Base-by-base conservation (phyloP, 2,888 invertebrate genomes). In the Drosophila atripex region DNA sequence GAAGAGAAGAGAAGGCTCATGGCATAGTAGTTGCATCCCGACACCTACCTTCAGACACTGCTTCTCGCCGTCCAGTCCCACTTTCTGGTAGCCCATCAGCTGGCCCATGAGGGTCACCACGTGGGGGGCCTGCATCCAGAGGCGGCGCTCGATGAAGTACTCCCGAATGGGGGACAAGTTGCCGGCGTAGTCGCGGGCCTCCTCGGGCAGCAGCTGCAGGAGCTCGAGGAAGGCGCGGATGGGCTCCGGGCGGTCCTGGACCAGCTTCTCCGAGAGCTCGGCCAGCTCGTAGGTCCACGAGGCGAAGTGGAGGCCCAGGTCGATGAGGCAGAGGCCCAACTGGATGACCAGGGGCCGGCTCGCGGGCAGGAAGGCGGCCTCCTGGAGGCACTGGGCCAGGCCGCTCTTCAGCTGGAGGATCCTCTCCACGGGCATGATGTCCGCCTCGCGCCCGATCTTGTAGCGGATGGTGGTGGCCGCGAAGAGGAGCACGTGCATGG, bases 401-500 rank as follows among this genome's bases (percentile, higher is more conserved):
- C 14, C 8, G 3, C n/a, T 16, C 9, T 16, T 39, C 8, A 39
- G n/a, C 14, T 14, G 3, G 14, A 39, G 39, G n/a, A 39, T 1
- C 8, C n/a, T 16, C 14, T 39, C 39, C 16, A 14, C 14, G n/a
- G 3, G 7, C 6, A 39, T 14, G 16, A 0, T 39, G 39, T 16
- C 2, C 14, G 39, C 16, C 39, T 39, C 14, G 7, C 16, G 39
- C n/a, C 8, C 16, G 39, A 39, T 39, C 39, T 39, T 39, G 1
- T 8, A 3, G 3, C 16, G 16, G 8, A 39, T 9, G 6, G 39
- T 16, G 39, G 39, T 14, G 39, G 14, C 39, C 1, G 39, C 39
- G 16, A 39, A 39, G 6, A 39, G 1, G 39, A 39, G 39, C 39
- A 39, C 39, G 39, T 39, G 39, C 39, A 39, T 39, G 14, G 39